Evolutionary conservation across 2,797 vertebrate species (phyloP).

Genomic region (Cyprinodon diabolis): DNA sequence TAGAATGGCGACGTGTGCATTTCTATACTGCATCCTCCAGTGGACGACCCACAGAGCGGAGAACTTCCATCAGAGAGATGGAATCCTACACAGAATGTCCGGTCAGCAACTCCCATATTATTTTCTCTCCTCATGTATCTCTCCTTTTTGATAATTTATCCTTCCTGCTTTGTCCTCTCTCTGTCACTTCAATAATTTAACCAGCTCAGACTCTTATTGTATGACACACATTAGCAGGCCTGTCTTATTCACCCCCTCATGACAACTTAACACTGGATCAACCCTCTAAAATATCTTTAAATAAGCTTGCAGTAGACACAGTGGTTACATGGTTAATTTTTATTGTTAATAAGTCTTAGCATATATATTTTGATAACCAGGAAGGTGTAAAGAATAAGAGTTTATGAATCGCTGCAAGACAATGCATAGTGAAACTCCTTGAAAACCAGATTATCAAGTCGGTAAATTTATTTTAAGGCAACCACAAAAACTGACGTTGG

Average conservation of each 20-base stretch:
- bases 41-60: constrained; percentile 97
- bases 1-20: constrained; percentile 98
- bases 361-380: not conserved
- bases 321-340: not conserved
- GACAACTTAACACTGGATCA: constrained; percentile 14
- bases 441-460: too few relatives aligned
- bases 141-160: constrained; percentile 12
- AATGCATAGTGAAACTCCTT: too few relatives aligned
- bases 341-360: not conserved
- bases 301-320: not conserved
- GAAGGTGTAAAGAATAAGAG: not conserved
- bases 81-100: constrained; percentile 98
- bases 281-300: not conserved
- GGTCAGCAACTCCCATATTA: constrained; percentile 75
- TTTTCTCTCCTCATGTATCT: constrained; percentile 13
- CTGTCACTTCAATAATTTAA: constrained; percentile 18
- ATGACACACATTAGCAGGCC: constrained; percentile 30
- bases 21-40: constrained; percentile 95
- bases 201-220: constrained; percentile 19
- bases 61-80: constrained; percentile 97
- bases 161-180: constrained; percentile 27
- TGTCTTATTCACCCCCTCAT: constrained; percentile 25
- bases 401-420: not conserved
- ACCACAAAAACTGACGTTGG: too few relatives aligned
- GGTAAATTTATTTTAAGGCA: too few relatives aligned